Evolutionary conservation across 2,797 vertebrate genomes (phyloP), one percentile per base, ranked within the genome.

Genomic region (Lindbergichthys nudifrons): DNA sequence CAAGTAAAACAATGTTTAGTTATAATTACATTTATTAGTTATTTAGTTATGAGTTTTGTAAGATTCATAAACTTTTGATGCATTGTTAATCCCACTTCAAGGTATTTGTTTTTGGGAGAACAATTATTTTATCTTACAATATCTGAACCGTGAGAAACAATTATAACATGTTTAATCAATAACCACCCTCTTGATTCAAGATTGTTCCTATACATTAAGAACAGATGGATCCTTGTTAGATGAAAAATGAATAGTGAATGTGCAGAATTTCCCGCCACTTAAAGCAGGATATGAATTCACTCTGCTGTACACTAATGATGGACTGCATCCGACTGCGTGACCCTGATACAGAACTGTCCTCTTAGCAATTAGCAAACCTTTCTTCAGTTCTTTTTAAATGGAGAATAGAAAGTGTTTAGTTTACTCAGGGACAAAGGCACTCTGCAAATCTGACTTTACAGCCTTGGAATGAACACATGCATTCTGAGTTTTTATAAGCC

Each of bases 401-500:
- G 41, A 65, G 45, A 50, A 53, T 56, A 47, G 26, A 62, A 73
- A 79, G 36, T 7, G 8, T 73, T 80, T 64, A 26, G 67, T 79
- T 83, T 70, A 63, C 60, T 61, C 66, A 13, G 67, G 63, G 75
- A 84, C 75, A 80, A 82, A 87, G 65, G 62, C 42, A 57, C 70
- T 69, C 57, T 70, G 70, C 62, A 88, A 73, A 88, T 89, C 81
- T 63, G 64, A 87, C 89, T 87, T 89, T 90, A 84, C 64, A 83
- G 85, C 76, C 65, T 81, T 90, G 84, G 84, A 90, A 85, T 85
- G 83, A 89, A 73, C 71, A 77, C 82, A 76, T 75, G 77, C 79
- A 75, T 82, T 87, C 80, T 79, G 69, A 88, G 82, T 86, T 87
- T 89, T 89, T 87, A 65, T 90, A 92, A 92, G 82, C 86, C 77